These are phyloP conservation scores for Erpetoichthys calabaricus DNA, from an alignment of 2,797 vertebrate species.

Conservation along the genomic window DNA sequence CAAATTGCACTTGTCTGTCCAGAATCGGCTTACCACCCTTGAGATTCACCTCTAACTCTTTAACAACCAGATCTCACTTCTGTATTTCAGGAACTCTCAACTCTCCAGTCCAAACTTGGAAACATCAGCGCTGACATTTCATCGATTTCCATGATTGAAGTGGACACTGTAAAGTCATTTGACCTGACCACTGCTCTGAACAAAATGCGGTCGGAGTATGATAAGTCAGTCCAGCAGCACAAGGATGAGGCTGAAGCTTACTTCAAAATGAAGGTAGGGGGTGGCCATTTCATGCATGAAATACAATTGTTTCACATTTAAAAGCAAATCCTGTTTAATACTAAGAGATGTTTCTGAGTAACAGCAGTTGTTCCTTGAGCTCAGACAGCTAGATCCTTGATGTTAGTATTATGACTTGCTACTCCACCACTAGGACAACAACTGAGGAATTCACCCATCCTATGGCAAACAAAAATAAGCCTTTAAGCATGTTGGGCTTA, in stretches of 20 bases:
- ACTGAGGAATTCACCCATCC: no score
- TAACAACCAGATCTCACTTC: neutral
- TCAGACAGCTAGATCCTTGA: no score
- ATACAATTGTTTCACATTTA: neutral
- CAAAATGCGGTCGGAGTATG: slow-evolving; percentile 34
- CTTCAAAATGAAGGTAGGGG: slow-evolving; percentile 36
- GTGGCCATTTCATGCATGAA: neutral
- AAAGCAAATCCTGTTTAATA: neutral
- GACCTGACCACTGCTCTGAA: slow-evolving; percentile 35
- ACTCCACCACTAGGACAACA: no score
- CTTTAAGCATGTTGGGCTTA: no score
- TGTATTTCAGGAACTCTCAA: slow-evolving; percentile 28
- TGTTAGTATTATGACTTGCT: no score
- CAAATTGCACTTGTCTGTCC: no score
- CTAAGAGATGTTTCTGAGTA: neutral
- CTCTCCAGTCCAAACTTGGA: slow-evolving; percentile 34
- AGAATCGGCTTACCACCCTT: no score
- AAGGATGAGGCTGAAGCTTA: slow-evolving; percentile 38
- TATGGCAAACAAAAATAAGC: no score
- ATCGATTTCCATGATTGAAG: slow-evolving; percentile 38
- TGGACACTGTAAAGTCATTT: slow-evolving; percentile 38
- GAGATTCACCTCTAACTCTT: no score
- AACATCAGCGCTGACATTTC: slow-evolving; percentile 25
- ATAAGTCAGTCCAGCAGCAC: slow-evolving; percentile 36
- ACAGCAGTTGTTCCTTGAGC: neutral